Evolutionary conservation across 2,113 vertebrate genomes (phyloP).

Genomic region (Chaetodon auriga): DNA sequence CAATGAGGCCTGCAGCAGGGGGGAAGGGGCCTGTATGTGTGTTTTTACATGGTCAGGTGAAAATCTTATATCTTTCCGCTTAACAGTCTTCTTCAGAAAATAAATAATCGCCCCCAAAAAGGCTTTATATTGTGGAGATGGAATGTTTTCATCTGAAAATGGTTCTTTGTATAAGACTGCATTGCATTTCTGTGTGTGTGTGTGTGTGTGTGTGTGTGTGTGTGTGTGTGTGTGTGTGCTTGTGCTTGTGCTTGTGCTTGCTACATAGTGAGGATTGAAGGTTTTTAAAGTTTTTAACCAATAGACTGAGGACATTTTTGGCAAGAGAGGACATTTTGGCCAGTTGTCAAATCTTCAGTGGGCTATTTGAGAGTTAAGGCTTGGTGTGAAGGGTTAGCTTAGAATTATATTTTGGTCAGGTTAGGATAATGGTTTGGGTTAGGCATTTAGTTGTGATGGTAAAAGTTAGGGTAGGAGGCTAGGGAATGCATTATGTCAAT

Average conservation of each 20-base stretch:
- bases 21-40: background rate
- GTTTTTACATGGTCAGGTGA: background rate
- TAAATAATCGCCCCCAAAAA: constrained; percentile 11
- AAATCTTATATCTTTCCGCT: background rate
- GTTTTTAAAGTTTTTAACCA: no score
- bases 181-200: background rate
- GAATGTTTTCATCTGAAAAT: constrained; percentile 25
- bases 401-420: no score
- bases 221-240: constrained; percentile 30
- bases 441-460: no score
- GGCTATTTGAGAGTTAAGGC: no score
- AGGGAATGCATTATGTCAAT: no score
- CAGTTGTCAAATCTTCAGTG: no score
- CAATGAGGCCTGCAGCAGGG: background rate
- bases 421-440: no score
- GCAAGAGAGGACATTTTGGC: no score
- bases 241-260: constrained; percentile 27
- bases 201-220: constrained; percentile 22
- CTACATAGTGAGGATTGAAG: no score
- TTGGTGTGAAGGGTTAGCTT: no score
- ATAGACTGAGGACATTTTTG: no score
- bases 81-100: background rate
- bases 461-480: no score
- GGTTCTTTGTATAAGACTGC: constrained; percentile 13
- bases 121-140: constrained; percentile 11